Conservation (phyloP, 2,113 vertebrate genomes). For the Takifugu bimaculatus region DNA sequence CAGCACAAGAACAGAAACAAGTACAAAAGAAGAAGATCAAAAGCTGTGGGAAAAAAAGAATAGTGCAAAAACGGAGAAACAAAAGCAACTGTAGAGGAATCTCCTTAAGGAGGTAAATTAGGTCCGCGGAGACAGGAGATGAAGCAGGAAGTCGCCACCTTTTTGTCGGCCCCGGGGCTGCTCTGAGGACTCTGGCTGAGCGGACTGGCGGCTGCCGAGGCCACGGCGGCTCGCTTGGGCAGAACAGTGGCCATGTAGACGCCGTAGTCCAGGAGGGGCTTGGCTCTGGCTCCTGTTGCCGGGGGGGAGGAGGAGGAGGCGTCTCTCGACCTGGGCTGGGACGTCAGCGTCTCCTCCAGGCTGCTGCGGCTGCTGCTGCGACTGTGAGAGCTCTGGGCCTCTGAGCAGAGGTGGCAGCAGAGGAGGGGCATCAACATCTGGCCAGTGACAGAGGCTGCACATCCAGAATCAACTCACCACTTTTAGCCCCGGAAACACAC, state of each 20-base stretch:
- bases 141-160: conserved; percentile 72
- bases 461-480: conserved; percentile 61
- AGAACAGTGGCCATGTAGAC: conserved; percentile 90
- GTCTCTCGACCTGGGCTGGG: conserved; percentile 82
- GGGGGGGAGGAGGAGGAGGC: conserved; percentile 48
- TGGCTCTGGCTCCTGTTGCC: conserved; percentile 69
- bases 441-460: too few relatives aligned
- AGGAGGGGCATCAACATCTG: conserved; percentile 7
- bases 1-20: too few relatives aligned
- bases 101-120: too few relatives aligned
- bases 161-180: conserved; percentile 87
- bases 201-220: conserved; percentile 69
- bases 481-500: conserved; percentile 68
- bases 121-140: neutral
- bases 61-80: too few relatives aligned
- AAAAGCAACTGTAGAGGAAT: too few relatives aligned
- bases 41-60: too few relatives aligned
- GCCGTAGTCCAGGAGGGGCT: conserved; percentile 82
- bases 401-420: conserved; percentile 32
- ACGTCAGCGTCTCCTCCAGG: conserved; percentile 79
- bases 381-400: conserved; percentile 78
- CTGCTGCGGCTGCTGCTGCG: conserved; percentile 89
- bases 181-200: conserved; percentile 66
- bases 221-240: conserved; percentile 70
- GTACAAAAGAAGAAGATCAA: too few relatives aligned